A percentile compares a stretch with the other conserved stretches of the same genome.
phyloP scores from a whole-genome alignment of 2,797 vertebrate species.

The Enteromius treurensis region DNA sequence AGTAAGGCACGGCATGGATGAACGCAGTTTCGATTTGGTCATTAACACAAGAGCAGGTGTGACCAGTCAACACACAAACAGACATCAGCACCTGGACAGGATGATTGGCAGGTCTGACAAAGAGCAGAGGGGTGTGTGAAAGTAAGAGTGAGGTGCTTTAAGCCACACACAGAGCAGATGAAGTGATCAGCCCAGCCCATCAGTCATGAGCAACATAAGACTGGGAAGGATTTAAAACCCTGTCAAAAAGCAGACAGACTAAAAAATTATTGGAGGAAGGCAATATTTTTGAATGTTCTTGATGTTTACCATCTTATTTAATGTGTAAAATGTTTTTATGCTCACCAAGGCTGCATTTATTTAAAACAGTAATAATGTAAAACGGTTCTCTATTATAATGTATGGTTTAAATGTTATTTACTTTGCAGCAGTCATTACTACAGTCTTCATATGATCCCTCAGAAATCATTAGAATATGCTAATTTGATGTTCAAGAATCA shows the following conservation, averaged over 20 bases:
- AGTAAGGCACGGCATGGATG: conserved; percentile 44
- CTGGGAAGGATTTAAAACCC: not conserved
- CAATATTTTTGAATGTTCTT: not conserved
- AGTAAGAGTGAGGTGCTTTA: conserved; percentile 18
- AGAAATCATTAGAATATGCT: not conserved
- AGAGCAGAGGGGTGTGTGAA: not conserved
- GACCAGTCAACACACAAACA: conserved; percentile 49
- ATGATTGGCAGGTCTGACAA: conserved; percentile 59
- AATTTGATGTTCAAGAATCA: not conserved
- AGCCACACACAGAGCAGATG: conserved; percentile 23
- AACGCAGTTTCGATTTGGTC: conserved; percentile 44
- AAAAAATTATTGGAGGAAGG: not conserved
- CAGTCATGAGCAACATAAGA: conserved; percentile 19
- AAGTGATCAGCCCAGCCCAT: not conserved
- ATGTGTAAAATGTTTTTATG: not conserved
- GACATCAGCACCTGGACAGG: conserved; percentile 35
- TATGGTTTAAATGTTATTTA: not conserved
- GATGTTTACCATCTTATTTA: not conserved
- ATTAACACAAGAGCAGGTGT: conserved; percentile 11
- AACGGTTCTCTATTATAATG: not conserved
- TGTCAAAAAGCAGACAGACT: not conserved
- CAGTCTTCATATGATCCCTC: not conserved
- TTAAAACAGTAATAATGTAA: not conserved
- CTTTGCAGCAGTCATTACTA: not conserved
- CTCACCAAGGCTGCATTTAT: not conserved